Conservation (phyloP, 2,888 invertebrate genomes). For the Campopleginae sp. region DNA sequence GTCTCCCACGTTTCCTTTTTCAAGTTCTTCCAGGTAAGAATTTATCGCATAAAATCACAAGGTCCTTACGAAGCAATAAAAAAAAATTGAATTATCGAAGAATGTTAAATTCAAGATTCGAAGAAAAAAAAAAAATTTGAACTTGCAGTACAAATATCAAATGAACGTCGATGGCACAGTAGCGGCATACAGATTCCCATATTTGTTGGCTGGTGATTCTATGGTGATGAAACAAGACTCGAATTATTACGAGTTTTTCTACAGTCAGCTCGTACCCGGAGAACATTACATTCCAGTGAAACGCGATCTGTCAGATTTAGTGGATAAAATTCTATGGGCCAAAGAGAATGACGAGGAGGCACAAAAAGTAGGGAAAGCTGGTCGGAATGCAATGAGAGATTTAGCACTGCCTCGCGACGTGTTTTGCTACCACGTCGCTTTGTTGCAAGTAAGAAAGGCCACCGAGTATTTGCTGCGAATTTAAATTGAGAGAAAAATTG, state of each 20-base stretch:
- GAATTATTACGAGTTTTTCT: constrained; percentile 97
- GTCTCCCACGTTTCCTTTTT: constrained; percentile 94
- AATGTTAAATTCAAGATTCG: background rate
- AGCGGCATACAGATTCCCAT: constrained; percentile 97
- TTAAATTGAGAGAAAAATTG: background rate
- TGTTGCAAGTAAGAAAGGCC: constrained; percentile 86
- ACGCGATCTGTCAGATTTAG: constrained; percentile 91
- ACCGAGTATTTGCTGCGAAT: background rate
- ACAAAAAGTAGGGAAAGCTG: constrained; percentile 88
- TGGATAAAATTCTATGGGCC: constrained; percentile 92
- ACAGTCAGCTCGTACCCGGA: constrained; percentile 90
- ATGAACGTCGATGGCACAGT: constrained; percentile 98
- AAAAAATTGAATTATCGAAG: no score
- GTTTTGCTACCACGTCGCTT: constrained; percentile 93
- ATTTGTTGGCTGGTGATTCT: constrained; percentile 94
- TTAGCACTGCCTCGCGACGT: constrained; percentile 93
- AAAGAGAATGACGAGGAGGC: constrained; percentile 89
- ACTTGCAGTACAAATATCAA: constrained; percentile 95
- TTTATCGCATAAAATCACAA: background rate
- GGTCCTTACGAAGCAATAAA: background rate
- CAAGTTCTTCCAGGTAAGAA: constrained; percentile 95
- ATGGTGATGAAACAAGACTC: constrained; percentile 97
- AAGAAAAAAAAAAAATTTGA: background rate
- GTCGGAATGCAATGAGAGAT: constrained; percentile 89
- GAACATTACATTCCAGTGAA: constrained; percentile 94